These are phyloP conservation scores for Macropis europaea DNA, from an alignment of 2,888 invertebrate genomes.

Conservation along the genomic window DNA sequence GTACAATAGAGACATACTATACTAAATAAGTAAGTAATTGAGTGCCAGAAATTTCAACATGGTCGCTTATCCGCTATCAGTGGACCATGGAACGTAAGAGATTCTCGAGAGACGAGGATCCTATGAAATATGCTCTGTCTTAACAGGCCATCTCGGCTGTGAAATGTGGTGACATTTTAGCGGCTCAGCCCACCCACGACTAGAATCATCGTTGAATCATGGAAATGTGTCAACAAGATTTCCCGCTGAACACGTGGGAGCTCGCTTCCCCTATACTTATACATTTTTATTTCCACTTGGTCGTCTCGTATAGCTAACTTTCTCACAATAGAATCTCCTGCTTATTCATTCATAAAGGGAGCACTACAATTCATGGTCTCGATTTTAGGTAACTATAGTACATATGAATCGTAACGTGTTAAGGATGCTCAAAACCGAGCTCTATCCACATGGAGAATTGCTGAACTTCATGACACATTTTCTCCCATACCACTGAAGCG, in stretches of 20 bases:
- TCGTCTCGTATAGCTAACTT: background rate
- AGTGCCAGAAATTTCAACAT: conserved; percentile 26
- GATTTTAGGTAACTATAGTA: too few species aligned
- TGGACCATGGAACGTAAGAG: conserved; percentile 17
- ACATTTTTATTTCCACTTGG: background rate
- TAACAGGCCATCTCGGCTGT: conserved; percentile 27
- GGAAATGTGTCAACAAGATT: conserved; percentile 28
- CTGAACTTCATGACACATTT: too few species aligned
- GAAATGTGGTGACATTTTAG: conserved; percentile 37
- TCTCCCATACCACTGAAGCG: too few species aligned
- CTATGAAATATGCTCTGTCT: conserved; percentile 47
- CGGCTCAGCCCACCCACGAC: conserved; percentile 23
- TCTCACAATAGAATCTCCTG: background rate
- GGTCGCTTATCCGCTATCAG: conserved; percentile 49
- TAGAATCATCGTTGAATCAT: conserved; percentile 38
- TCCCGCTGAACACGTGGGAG: background rate
- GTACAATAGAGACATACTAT: too few species aligned
- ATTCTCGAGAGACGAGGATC: conserved; percentile 27
- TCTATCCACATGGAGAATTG: too few species aligned
- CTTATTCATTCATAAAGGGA: background rate
- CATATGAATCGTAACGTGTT: too few species aligned
- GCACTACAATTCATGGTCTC: too few species aligned
- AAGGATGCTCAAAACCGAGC: too few species aligned
- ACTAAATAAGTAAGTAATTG: too few species aligned
- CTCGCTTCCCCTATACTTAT: background rate